Evolutionary conservation across 1,140 invertebrate genomes (phyloP).

Genomic region (Lucilia cuprina): DNA sequence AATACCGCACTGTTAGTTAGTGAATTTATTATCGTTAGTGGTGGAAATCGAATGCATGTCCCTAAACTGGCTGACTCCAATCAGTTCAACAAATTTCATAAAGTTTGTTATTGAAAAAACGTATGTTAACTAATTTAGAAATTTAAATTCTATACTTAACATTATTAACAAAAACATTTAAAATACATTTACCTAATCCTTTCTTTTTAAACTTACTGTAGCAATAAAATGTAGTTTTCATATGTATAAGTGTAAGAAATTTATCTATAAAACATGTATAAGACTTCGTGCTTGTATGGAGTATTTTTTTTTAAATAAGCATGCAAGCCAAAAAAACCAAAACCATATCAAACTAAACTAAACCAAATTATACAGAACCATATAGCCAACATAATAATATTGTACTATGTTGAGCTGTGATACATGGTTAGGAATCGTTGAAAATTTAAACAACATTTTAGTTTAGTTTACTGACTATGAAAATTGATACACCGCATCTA

Average conservation of each 20-base stretch:
- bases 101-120: too few species aligned
- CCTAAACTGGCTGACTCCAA: too few species aligned
- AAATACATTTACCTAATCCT: too few species aligned
- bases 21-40: too few species aligned
- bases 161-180: too few species aligned
- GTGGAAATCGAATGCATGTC: too few species aligned
- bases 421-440: background rate
- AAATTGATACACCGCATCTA: slow-evolving; percentile 33
- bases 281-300: background rate
- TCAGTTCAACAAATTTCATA: too few species aligned
- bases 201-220: too few species aligned
- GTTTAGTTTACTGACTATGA: slow-evolving; percentile 25
- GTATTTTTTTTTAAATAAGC: background rate
- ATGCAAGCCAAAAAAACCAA: background rate
- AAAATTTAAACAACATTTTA: slow-evolving; percentile 22
- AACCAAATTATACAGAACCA: background rate
- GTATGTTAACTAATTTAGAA: too few species aligned
- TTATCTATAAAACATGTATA: background rate
- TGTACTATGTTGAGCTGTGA: background rate
- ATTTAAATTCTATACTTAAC: too few species aligned
- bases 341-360: background rate
- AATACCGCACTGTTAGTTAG: too few species aligned
- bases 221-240: too few species aligned
- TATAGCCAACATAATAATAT: background rate
- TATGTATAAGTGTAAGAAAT: background rate